Base-by-base conservation (phyloP, 2,113 vertebrate species). In the Atlantisia rogersi region DNA sequence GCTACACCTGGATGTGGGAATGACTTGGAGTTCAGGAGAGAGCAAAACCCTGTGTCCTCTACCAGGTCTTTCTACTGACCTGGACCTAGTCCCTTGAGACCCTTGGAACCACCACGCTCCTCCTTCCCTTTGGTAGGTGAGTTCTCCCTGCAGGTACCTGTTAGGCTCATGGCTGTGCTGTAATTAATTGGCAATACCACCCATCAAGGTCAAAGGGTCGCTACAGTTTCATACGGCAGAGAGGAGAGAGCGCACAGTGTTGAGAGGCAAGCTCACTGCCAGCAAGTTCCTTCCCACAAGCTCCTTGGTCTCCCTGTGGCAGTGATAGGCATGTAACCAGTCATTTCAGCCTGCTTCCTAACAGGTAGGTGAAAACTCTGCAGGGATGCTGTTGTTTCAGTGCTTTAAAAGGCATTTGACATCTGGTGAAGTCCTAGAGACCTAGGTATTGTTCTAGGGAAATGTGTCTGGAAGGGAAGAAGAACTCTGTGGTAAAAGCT, bases 81-180 rank as follows among this genome's bases (percentile, higher is more conserved):
- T 55, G 10, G 26, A 59, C 16, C 16, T 19, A 70, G 26, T 24
- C 39, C 19, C 22, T 39, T 1, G 2, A 87, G 62, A 1, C 2
- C 19, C 32, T 17, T 1, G 3, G 48, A 67, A 83, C 6, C 4
- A 28, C 26, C 11, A 56, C 3, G 0, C 31, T 71, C 12, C 32
- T 8, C 5, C 12, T 11, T 82, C 26, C 19, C 22, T 40, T 58
- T 2, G 0, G 12, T 5, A 76, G 39, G 70, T 86, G 44, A 2
- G 0, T 15, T 92, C 16, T 46, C 25, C 40, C 39, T 50, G 70
- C 16, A 63, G 73, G 6, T 13, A 7, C 31, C 52, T 52, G 39
- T 55, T 56, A 35, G 11, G 53, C 63, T 83, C 39, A 15, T 39
- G 26, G 11, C 0, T 58, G 40, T 46, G 44, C 44, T 80, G 44